Percentiles rank a stretch among this genome's conserved stretches.
phyloP scores from a whole-genome alignment of 2,797 vertebrate genomes.

The Pyrocephalus nanus region DNA sequence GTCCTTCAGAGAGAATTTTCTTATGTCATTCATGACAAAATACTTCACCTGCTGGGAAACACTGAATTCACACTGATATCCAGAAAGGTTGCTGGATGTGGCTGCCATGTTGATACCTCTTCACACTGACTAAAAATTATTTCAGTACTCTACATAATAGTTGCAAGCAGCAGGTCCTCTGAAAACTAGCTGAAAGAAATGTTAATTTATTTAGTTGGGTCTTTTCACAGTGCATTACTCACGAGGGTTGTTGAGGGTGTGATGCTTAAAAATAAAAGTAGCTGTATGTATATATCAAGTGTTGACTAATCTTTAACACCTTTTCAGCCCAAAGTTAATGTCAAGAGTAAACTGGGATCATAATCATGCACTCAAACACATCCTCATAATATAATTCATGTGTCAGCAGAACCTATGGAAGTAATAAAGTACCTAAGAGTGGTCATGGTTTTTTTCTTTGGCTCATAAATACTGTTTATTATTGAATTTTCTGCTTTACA shows the following conservation, averaged over 20 bases:
- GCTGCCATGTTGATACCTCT: background rate
- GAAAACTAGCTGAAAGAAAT: background rate
- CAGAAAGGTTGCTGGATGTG: background rate
- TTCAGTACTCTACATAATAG: background rate
- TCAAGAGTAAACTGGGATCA: background rate
- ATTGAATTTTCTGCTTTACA: background rate
- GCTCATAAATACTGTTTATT: background rate
- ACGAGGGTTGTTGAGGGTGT: background rate
- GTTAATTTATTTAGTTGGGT: background rate
- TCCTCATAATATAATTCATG: background rate
- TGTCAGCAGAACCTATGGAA: background rate
- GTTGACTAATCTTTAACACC: background rate
- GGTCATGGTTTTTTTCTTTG: background rate
- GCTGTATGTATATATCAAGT: background rate
- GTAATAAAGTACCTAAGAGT: background rate
- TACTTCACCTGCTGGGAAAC: background rate
- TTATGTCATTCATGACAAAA: background rate
- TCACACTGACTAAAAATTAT: background rate
- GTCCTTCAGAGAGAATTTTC: background rate
- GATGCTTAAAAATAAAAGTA: constrained; percentile 7
- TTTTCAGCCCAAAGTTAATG: background rate
- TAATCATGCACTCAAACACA: background rate
- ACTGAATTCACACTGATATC: background rate
- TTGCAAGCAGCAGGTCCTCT: background rate
- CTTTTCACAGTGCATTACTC: background rate